A percentile compares a stretch with the other conserved stretches of the same genome.
phyloP scores from a whole-genome alignment of 2,113 vertebrate species.

The Regulus satrapa region DNA sequence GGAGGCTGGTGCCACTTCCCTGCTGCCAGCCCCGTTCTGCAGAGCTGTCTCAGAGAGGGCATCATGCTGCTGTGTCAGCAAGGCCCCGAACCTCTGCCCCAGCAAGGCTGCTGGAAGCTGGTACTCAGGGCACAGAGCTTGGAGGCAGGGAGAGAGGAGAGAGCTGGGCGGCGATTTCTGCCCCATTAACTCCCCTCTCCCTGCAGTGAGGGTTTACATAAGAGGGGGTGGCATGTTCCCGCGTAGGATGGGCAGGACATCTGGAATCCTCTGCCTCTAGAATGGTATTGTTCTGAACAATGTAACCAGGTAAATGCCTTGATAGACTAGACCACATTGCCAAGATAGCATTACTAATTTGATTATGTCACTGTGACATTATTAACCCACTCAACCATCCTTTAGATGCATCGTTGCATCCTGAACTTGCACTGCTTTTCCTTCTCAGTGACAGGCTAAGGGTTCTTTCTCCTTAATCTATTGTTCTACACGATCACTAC shows the following conservation, averaged over 20 bases:
- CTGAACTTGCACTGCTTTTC: constrained; percentile 6
- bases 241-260: not conserved
- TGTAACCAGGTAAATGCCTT: constrained; percentile 51
- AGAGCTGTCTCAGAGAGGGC: not conserved
- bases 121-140: not conserved
- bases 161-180: not conserved
- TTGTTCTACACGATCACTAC: not conserved
- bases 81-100: not conserved
- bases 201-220: not conserved
- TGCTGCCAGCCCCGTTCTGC: accelerated
- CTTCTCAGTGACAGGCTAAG: not conserved
- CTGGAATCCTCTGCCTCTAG: not conserved
- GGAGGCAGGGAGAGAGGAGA: not conserved
- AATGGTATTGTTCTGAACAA: not conserved
- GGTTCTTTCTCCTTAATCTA: constrained; percentile 25
- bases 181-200: not conserved
- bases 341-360: constrained; percentile 62
- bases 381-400: constrained; percentile 58
- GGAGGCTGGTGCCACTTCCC: not conserved
- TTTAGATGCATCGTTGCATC: constrained; percentile 28
- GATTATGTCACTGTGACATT: constrained; percentile 55
- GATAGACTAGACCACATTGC: not conserved
- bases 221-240: accelerated
- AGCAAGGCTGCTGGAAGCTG: not conserved
- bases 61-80: accelerated